Evolutionary conservation across 1,140 invertebrate species (phyloP), one percentile per base, ranked within the genome.

Genomic region (Drosophila nigromelanica): DNA sequence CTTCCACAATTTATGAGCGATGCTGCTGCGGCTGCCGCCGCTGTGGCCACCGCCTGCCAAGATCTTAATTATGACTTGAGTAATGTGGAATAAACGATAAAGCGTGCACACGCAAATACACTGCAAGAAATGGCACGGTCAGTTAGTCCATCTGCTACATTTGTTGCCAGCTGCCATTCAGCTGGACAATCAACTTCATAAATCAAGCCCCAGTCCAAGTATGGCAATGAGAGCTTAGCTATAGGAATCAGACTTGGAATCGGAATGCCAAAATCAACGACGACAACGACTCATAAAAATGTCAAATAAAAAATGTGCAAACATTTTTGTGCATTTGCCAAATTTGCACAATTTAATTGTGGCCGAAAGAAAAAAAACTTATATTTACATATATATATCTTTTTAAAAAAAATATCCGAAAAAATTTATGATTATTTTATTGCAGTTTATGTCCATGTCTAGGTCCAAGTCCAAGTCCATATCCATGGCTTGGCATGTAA

Each of bases 51-150:
- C 68, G 76, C 80, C 82, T 78, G 82, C 83, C 82, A 86, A 89
- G 78, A 89, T 86, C 83, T 87, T 87, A 87, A 87, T 87, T 87
- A 87, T 89, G 83, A 89, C 83, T 87, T 89, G 78, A 86, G 82
- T 86, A 89, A 86, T 86, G 82, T 76, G 79, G 71, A 86, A 89
- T 86, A 86, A 86, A 89, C 82, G 82, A 86, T 89, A 89, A 86
- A 89, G 82, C 78, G 82, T 86, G 79, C 78, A 62, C 83, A 82
- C 78, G 82, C 81, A 86, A 86, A 86, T 86, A 82, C 82, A 86
- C 82, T 86, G 83, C 47, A 68, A 72, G 56, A 83, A 83, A 50
- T 37, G 30, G 8, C 5, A 48, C 21, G 42, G 33, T 50, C 37
- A 27, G 27, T 27, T 6, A 6, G 15, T 47, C 33, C 40, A 24